Base-by-base conservation (phyloP, 2,888 invertebrate species). In the Anoplius nigerrimus region DNA sequence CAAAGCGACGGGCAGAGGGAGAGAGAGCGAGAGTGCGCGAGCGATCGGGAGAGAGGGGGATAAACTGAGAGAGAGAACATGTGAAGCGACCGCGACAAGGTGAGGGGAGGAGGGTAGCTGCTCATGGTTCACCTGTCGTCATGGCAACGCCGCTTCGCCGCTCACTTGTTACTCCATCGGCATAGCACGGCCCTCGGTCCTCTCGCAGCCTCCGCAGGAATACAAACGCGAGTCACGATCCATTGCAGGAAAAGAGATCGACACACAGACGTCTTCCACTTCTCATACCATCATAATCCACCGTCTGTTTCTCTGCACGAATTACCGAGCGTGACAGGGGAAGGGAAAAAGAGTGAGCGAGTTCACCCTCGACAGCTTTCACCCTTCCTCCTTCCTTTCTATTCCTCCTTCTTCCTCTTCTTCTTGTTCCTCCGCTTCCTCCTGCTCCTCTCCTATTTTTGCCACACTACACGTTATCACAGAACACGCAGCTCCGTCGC, bases 81-180 rank as follows among this genome's bases (percentile, higher is more conserved):
- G 62, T 27, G 64, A 48, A 20, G 8, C 3, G 24, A 15, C 15
- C n/a, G n/a, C 21, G 22, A 21, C 22, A 46, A 57, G 51, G 48
- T 27, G 58, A 53, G 63, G 55, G 48, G 48, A 61, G 69, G 67
- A 66, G 72, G 69, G 76, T 57, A 77, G 76, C 71, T 75, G 71
- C 79, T 82, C 84, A 78, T 86, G 85, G 86, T 86, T 87, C 87
- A 87, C 87, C 87, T 87, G 87, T 87, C 87, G 86, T 87, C 87
- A 87, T 87, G 87, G 87, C 87, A 87, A 87, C 87, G 84, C 87
- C 84, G 87, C 87, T 85, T 86, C 82, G 84, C 87, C 87, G 87
- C 87, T 87, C 87, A 87, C 87, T 87, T 87, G 87, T 87, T 87
- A 87, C 87, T 87, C 86, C 87, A 87, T 87, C 87, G 84, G 85